Evolutionary conservation across 2,797 vertebrate species (phyloP).

Genomic region (Sebastes reedi): DNA sequence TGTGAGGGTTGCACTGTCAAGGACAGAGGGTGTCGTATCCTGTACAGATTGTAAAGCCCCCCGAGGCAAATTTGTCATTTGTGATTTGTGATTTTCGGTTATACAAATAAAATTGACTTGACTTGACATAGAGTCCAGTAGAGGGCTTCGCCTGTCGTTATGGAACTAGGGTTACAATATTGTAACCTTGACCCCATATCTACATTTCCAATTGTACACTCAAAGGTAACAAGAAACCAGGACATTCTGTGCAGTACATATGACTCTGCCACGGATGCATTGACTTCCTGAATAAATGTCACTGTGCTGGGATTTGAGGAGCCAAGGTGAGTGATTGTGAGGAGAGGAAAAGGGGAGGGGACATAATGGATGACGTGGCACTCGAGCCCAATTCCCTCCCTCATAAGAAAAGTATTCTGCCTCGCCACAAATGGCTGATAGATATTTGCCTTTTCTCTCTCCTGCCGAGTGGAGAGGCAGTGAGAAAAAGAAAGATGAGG

Average conservation of each 20-base stretch:
- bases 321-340: neutral
- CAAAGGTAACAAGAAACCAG: neutral
- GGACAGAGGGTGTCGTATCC: too few relatives aligned
- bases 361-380: neutral
- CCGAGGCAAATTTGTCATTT: too few relatives aligned
- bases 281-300: conserved; percentile 4
- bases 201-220: neutral
- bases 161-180: too few relatives aligned
- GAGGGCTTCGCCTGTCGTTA: too few relatives aligned
- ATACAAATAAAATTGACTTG: too few relatives aligned
- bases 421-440: neutral
- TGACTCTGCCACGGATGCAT: neutral
- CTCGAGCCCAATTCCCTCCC: neutral
- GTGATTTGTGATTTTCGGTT: too few relatives aligned
- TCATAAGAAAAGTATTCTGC: conserved; percentile 3
- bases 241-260: neutral
- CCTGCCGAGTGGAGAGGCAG: neutral
- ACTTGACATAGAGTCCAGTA: too few relatives aligned
- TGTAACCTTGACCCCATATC: too few relatives aligned
- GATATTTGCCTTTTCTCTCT: conserved; percentile 11
- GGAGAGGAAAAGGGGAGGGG: neutral
- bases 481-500: neutral
- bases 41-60: too few relatives aligned
- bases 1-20: too few relatives aligned
- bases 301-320: neutral